Evolutionary conservation across 2,113 vertebrate genomes (phyloP).

Genomic region (Perca fluviatilis): DNA sequence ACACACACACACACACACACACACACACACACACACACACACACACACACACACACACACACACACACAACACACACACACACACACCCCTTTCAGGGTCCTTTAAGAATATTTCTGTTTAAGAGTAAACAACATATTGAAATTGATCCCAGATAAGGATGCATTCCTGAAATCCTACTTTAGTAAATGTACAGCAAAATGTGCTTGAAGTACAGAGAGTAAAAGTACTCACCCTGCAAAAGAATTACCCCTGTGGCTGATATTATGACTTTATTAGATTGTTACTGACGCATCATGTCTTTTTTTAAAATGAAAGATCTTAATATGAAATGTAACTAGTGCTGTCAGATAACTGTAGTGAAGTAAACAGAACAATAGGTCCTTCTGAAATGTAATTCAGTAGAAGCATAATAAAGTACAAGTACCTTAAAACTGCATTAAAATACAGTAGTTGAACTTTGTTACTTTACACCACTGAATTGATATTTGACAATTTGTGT

Average conservation of each 20-base stretch:
- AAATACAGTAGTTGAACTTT: not conserved
- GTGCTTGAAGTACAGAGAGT: not conserved
- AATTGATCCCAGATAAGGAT: not conserved
- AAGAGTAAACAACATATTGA: not conserved
- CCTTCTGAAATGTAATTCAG: not conserved
- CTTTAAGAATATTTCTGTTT: slow-evolving; percentile 2
- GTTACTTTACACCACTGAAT: not conserved
- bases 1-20: slow-evolving; percentile 17
- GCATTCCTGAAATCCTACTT: not conserved
- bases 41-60: slow-evolving; percentile 28
- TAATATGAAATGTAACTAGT: not conserved
- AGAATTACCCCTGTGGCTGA: not conserved
- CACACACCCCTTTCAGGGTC: slow-evolving; percentile 11
- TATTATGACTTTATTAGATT: not conserved
- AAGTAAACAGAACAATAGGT: not conserved
- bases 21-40: slow-evolving; percentile 27
- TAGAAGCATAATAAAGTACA: not conserved
- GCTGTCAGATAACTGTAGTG: not conserved
- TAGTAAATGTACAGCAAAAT: not conserved
- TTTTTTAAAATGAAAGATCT: not conserved
- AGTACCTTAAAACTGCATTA: not conserved
- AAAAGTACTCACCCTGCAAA: not conserved
- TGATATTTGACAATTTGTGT: not conserved
- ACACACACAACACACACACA: slow-evolving; percentile 19
- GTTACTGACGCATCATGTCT: not conserved